Base-by-base conservation (phyloP, 1,140 invertebrate genomes). In the Drosophila lowei region DNA sequence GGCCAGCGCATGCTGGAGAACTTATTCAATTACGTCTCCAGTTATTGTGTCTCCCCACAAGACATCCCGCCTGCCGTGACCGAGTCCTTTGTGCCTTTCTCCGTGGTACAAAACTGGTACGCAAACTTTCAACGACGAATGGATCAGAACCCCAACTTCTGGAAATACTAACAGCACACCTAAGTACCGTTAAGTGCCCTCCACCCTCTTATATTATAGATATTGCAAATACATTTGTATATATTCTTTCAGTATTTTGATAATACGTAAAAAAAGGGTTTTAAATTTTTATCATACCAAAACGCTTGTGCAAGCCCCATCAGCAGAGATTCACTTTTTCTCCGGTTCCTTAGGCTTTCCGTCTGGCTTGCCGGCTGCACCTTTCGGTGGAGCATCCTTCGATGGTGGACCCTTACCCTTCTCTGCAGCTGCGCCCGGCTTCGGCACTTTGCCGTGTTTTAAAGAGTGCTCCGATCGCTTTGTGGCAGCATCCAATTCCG, bases 131-230 rank as follows among this genome's bases (percentile, higher is more conserved):
- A 98, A 81, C 92, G 98, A 85, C 93, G 97, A 76, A 92, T 99
- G 58, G 94, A 96, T 84, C 95, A 96, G 72, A 98, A 99, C 93
- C 98, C 98, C 2, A 96, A 98, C 89, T 99, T 99, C 91, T 99
- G 98, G 98, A 97, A 95, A 90, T 93, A 90, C 34, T 91, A 55
- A 74, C 16, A 38, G 34, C 34, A 5, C 11, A 38, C 34, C 34
- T 3, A 13, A 13, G 3, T 38, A 38, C 11, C 11, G 34, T 13
- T 38, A 38, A 38, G 34, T 38, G 34, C 11, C 34, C 34, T 3
- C 11, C 11, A 4, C 38, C 34, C 56, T 9, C 25, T 6, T 13
- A 15, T 49, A 7, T 68, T 68, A 44, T 70, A 57, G 38, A 70
- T 57, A 68, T 68, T 68, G 57, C 18, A 18, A 56, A 52, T 57